Conservation (phyloP, 2,797 vertebrate species). For the Eulemur coronatus region DNA sequence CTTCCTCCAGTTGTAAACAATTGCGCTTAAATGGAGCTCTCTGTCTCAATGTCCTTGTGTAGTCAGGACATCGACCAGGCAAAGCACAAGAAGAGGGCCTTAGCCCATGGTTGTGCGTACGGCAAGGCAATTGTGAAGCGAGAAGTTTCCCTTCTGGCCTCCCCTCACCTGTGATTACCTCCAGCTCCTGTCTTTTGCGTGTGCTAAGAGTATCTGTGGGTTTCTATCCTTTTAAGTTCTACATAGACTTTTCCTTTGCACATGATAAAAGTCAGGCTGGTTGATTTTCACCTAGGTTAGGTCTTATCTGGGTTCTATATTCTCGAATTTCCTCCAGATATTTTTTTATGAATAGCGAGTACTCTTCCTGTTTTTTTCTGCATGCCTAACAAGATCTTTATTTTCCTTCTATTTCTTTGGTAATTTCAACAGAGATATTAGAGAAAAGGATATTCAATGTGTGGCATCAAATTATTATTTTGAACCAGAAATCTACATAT, state of each 20-base stretch:
- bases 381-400: not conserved
- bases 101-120: not conserved
- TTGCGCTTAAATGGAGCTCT: not conserved
- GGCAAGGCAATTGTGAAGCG: not conserved
- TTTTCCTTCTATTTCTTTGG: not conserved
- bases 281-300: not conserved
- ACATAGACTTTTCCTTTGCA: not conserved
- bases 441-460: not conserved
- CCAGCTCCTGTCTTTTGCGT: not conserved
- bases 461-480: not conserved
- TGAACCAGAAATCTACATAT: not conserved
- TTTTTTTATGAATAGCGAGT: not conserved
- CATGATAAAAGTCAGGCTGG: not conserved
- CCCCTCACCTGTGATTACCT: not conserved
- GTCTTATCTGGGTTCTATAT: not conserved
- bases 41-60: not conserved
- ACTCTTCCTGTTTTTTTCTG: not conserved
- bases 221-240: not conserved
- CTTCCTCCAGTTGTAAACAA: not conserved
- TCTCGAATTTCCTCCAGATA: not conserved
- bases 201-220: not conserved
- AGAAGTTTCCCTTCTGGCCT: not conserved
- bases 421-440: not conserved
- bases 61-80: not conserved
- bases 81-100: not conserved